These are phyloP conservation scores for Equus quagga DNA, from an alignment of 2,113 vertebrate species.

Conservation along the genomic window DNA sequence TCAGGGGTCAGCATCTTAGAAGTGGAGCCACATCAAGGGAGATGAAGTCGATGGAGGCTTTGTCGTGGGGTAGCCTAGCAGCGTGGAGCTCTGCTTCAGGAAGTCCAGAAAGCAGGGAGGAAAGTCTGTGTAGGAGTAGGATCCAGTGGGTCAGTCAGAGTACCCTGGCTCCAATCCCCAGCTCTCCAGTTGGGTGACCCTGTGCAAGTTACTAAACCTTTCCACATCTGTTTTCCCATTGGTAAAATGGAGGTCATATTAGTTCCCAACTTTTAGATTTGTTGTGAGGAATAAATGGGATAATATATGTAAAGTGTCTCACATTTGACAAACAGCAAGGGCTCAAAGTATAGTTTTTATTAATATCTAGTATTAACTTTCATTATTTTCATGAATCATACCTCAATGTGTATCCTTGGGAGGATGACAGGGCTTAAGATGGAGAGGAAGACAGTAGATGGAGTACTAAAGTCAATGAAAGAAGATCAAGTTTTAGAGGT, in stretches of 20 bases:
- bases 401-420: neutral
- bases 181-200: neutral
- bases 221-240: neutral
- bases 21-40: neutral
- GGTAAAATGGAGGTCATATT: neutral
- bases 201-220: neutral
- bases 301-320: neutral
- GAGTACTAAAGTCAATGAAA: neutral
- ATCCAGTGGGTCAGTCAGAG: neutral
- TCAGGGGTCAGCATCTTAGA: neutral
- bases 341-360: neutral
- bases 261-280: neutral
- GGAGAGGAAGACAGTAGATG: neutral
- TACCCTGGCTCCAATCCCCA: neutral
- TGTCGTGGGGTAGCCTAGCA: rapidly evolving
- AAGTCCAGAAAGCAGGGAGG: neutral
- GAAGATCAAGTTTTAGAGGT: neutral
- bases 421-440: neutral
- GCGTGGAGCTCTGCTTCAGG: neutral
- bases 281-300: neutral
- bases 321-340: neutral
- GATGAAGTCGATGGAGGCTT: neutral
- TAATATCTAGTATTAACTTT: neutral
- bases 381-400: neutral
- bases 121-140: neutral